Evolutionary conservation across 2,888 invertebrate species (phyloP), one percentile per base, ranked within the genome.

Genomic region (Megalurothrips usitatus): DNA sequence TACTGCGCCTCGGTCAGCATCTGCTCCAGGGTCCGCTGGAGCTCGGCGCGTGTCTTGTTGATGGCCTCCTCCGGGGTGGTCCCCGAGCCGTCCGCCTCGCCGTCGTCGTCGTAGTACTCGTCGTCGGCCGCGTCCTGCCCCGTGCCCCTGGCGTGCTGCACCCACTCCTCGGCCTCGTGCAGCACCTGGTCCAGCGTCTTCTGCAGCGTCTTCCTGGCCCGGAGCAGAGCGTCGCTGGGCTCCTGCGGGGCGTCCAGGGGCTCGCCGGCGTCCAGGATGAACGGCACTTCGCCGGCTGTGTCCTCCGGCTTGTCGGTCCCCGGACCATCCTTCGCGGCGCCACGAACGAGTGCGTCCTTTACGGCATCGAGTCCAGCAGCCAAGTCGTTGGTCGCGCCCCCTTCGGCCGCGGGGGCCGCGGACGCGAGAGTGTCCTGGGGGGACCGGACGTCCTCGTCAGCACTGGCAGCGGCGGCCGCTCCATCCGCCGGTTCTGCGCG

Each of bases 181-280:
- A 75, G 68, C 68, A 75, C 68, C 68, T 75, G 68, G 68, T 75
- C 68, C 68, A 75, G 68, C 68, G 68, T 75, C 26, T 26, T 23
- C 68, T 75, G 23, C 23, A 75, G 68, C 68, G 23, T 12, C 68
- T 26, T 12, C 23, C 68, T n/a, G 23, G 68, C 68, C 68, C 23
- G 12, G 68, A 11, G 23, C 68, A 75, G 26, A 12, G 68, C 68
- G 26, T 23, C 68, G 10, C 34, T 43, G 34, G 34, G 34, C 34
- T 43, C 34, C 34, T 43, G 34, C 34, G 34, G 6, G 34, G 34
- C 6, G 3, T 43, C 34, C 58, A 19, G 58, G 58, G 58, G 19
- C 58, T 58, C 58, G 17, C 58, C 58, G 58, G 19, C 14, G 19
- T 58, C 58, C 58, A 14, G 14, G 58, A 4, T 19, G 19, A 58